Evolutionary conservation across 2,888 invertebrate species (phyloP), one percentile per base, ranked within the genome.

Genomic region (Salpingus planirostris): DNA sequence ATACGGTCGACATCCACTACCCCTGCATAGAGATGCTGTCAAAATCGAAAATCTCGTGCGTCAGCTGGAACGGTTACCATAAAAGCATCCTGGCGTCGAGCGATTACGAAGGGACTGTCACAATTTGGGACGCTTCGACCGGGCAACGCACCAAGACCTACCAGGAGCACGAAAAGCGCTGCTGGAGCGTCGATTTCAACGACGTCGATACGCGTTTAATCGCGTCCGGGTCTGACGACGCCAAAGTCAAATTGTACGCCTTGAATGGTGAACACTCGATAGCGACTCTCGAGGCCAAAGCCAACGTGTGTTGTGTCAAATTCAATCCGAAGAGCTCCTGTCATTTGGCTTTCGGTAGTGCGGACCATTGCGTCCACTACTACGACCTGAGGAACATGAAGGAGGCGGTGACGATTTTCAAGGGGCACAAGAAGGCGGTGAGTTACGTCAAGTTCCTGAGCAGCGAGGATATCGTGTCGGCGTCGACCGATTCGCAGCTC

Each of bases 121-220:
- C 84, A 2, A 78, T 95, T 33, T 95, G 93, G 93, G 93, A 95
- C 67, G 88, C 87, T 1, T 70, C 72, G 21, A 83, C 83, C 1
- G 83, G 82, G 8, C 77, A 79, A 50, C 69, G 80, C 36, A 80
- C 80, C 2, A 75, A 83, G 54, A 76, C 78, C 3, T 82, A 78
- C 57, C 78, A 86, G 62, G 93, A 93, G 61, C 95, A 95, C 66
- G 91, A 93, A 65, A 92, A 92, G 61, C 72, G 93, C 24, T 90
- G 90, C 62, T 95, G 95, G 93, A 89, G 89, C 47, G 92, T 95
- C 21, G 91, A 93, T 67, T 95, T 93, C 66, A 93, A 90, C 64
- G 78, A 83, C 47, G 81, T 88, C 13, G 92, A 95, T 62, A 88
- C 91, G 8, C 74, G 88, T 13, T 66, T 93, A 23, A 78, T 95